Conservation (phyloP, 2,113 vertebrate genomes). For the Ammodramus savannarum region DNA sequence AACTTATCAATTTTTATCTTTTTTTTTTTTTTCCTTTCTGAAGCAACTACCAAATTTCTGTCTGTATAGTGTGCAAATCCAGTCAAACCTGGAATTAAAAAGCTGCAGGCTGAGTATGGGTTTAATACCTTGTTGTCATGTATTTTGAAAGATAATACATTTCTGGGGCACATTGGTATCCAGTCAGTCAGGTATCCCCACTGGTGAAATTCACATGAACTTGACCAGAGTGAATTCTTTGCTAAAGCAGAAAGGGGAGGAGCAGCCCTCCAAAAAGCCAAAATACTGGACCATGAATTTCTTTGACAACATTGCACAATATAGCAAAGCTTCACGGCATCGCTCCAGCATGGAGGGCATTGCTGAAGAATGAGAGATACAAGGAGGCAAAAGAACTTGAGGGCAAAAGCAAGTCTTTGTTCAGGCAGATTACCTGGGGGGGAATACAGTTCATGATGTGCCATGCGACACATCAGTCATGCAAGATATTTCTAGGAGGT, state of each 20-base stretch:
- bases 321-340: not conserved
- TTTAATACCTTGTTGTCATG: not conserved
- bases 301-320: conserved; percentile 43
- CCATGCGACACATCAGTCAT: conserved; percentile 31
- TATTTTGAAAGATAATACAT: conserved; percentile 1
- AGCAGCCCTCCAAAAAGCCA: not conserved
- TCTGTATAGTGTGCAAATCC: not conserved
- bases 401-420: conserved; percentile 41
- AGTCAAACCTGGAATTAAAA: conserved; percentile 1
- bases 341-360: not conserved
- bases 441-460: conserved; percentile 2
- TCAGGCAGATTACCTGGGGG: conserved; percentile 28
- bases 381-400: not conserved
- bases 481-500: conserved; percentile 1
- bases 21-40: not conserved
- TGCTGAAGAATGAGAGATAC: not conserved
- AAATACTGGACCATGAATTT: conserved; percentile 35
- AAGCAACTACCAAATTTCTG: not conserved
- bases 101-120: not conserved
- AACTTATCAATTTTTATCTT: not conserved
- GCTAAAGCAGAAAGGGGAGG: conserved; percentile 21
- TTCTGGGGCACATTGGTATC: not conserved
- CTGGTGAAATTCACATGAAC: conserved; percentile 1
- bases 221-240: conserved; percentile 29
- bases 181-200: not conserved